Evolutionary conservation across 1,140 invertebrate genomes (phyloP), one percentile per base, ranked within the genome.

Genomic region (Drosophila ambigua): DNA sequence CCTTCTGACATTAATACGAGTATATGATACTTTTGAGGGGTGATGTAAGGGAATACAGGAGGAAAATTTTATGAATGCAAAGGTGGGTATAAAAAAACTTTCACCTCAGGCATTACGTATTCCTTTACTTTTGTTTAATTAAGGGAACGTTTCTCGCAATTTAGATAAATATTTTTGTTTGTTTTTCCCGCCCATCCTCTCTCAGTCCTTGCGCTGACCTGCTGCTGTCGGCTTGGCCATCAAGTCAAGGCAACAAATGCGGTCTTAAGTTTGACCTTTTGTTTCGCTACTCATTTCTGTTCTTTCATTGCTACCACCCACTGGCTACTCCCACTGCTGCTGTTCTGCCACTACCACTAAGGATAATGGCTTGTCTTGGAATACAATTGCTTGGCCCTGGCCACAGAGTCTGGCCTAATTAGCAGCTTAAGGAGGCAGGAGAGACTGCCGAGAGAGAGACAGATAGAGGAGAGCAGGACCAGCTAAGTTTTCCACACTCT

Each of bases 341-440:
- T 20, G 20, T 20, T 20, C 20, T 20, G 20, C 20, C 20, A 20
- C 20, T 16, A 6, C 20, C n/a, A 62, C 63, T 75, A 78, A 85
- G 54, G 60, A 82, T 82, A 85, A 79, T 85, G 82, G 69, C 54
- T 64, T 79, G 74, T 77, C 82, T 78, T 81, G 77, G 72, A 73
- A 63, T 60, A 85, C 67, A 73, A 87, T 77, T 85, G 80, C 39
- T 77, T 72, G 31, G 39, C 50, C 26, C 64, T 35, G 31, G 31
- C 59, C 55, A 50, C 43, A 53, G 45, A 61, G 57, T 55, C 46
- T 79, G 77, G 46, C 68, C 80, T 85, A 84, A 84, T 84, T 84
- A 84, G 81, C 77, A 55, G 50, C 46, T 59, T 28, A 44, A 41
- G 54, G 44, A 48, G 63, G 48, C 54, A 16, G 63, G 16, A 64